phyloP scores from a whole-genome alignment of 2,113 vertebrate species.

The Salvator merianae region DNA sequence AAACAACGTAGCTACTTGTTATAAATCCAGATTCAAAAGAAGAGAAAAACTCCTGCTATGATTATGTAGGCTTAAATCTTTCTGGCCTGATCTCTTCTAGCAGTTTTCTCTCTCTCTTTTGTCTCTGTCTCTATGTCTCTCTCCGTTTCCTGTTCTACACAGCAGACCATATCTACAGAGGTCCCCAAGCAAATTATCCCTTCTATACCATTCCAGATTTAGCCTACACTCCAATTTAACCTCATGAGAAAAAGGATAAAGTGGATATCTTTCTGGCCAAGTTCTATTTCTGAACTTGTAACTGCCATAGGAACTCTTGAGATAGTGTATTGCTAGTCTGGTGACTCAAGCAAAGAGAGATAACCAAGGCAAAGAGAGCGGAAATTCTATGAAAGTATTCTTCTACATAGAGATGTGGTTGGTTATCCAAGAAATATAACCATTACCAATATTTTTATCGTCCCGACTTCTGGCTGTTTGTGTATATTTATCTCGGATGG shows the following conservation, averaged over 20 bases:
- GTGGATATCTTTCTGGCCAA: background rate
- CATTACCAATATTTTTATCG: slow-evolving; percentile 5
- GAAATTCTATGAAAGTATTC: background rate
- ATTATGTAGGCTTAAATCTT: slow-evolving; percentile 19
- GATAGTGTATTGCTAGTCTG: background rate
- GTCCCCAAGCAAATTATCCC: background rate
- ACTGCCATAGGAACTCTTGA: background rate
- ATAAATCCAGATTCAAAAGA: slow-evolving; percentile 35
- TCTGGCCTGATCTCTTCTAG: background rate
- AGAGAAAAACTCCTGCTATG: slow-evolving; percentile 3
- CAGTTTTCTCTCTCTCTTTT: slow-evolving; percentile 4
- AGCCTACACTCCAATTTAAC: slow-evolving; percentile 4
- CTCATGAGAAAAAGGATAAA: slow-evolving; percentile 18
- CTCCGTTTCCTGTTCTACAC: background rate
- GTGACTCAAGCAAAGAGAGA: slow-evolving; percentile 14
- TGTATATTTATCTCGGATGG: slow-evolving; percentile 43
- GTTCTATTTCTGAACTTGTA: background rate
- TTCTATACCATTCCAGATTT: background rate
- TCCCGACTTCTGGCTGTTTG: slow-evolving; percentile 2
- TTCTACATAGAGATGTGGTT: slow-evolving; percentile 1
- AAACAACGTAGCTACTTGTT: slow-evolving; percentile 15
- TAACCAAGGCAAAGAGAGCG: slow-evolving; percentile 15
- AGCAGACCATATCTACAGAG: background rate
- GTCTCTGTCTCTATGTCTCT: too few species aligned
- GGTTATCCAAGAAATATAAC: slow-evolving; percentile 27